A percentile compares a stretch with the other conserved stretches of the same genome.
Conservation (phyloP, 2,888 invertebrate genomes). For the Sepiola atlantica region DNA sequence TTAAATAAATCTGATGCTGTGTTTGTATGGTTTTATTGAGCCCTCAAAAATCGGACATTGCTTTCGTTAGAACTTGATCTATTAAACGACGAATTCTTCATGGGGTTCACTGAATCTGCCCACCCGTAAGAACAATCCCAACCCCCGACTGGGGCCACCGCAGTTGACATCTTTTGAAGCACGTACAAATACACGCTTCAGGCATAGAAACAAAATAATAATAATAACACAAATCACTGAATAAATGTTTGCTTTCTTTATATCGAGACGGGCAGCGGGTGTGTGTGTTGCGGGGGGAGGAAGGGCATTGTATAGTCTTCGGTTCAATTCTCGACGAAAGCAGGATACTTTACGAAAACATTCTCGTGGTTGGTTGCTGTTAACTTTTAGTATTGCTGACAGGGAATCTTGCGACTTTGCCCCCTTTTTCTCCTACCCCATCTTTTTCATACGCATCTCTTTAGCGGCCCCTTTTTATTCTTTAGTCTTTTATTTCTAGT, state of each 20-base stretch:
- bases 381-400: neutral
- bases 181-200: no score
- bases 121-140: neutral
- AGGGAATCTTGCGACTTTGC: neutral
- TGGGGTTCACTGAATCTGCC: neutral
- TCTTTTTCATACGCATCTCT: neutral
- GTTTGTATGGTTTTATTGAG: no score
- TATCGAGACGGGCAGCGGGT: no score
- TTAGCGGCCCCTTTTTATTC: neutral
- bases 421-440: neutral
- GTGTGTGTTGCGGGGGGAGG: fast-evolving
- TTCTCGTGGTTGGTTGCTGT: neutral
- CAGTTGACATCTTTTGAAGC: no score
- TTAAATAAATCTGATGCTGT: no score
- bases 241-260: no score
- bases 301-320: neutral
- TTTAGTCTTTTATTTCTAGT: neutral
- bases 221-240: no score
- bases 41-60: no score
- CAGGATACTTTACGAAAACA: neutral
- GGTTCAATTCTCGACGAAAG: neutral
- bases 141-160: no score
- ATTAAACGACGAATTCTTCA: neutral
- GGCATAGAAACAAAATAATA: no score
- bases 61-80: neutral